Percentiles rank a stretch among this genome's conserved stretches.
Evolutionary conservation across 1,140 invertebrate species (phyloP).

Genomic region (Paramacrobiotus metropolitanus): DNA sequence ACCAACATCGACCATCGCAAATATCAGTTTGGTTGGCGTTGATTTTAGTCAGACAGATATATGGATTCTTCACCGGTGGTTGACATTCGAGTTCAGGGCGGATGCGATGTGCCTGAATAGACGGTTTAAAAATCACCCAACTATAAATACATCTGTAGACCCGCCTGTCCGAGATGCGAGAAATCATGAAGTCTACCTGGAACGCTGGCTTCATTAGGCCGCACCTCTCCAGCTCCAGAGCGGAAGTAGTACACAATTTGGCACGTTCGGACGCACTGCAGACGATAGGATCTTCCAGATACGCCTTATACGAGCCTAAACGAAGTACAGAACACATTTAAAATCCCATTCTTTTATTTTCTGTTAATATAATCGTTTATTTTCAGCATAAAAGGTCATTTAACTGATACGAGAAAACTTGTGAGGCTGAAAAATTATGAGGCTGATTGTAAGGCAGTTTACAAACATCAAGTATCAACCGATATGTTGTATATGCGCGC

Average conservation of each 20-base stretch:
- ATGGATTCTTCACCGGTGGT: not conserved
- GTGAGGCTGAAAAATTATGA: too few species aligned
- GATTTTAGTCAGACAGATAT: not conserved
- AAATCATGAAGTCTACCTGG: not conserved
- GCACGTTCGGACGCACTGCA: not conserved
- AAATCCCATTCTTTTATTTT: too few species aligned
- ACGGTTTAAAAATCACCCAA: too few species aligned
- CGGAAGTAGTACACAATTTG: not conserved
- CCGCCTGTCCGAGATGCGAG: not conserved
- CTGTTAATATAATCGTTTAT: not conserved
- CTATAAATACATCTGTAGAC: not conserved
- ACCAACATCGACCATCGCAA: not conserved
- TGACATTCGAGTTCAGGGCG: not conserved
- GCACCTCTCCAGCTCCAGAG: not conserved
- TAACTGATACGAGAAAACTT: not conserved
- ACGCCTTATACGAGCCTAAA: not conserved
- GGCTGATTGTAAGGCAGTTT: too few species aligned
- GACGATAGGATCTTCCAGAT: not conserved
- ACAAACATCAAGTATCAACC: too few species aligned
- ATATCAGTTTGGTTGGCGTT: not conserved
- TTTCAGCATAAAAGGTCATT: not conserved
- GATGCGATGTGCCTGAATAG: not conserved
- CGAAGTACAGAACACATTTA: not conserved
- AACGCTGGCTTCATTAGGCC: not conserved
- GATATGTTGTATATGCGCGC: too few species aligned